These are phyloP conservation scores for Prietella phreatophila DNA, from an alignment of 2,113 vertebrate species.

Conservation along the genomic window DNA sequence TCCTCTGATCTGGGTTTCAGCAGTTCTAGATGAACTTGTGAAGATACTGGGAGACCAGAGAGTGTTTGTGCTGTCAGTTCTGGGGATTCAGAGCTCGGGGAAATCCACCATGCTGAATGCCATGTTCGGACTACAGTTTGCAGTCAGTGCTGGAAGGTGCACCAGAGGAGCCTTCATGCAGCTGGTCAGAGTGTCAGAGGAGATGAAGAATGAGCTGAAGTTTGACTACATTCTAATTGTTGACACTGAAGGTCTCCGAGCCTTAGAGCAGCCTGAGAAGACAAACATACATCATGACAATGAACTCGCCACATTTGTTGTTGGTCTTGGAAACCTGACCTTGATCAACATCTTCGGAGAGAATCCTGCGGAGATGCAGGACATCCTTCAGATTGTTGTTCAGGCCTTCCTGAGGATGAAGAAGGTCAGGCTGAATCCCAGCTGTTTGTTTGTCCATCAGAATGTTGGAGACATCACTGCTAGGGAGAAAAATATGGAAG, in stretches of 20 bases:
- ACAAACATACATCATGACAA: slow-evolving; percentile 61
- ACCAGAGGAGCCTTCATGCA: no score
- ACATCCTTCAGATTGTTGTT: slow-evolving; percentile 66
- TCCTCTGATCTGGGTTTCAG: slow-evolving; percentile 72
- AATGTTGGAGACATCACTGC: slow-evolving; percentile 65
- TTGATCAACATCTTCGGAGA: slow-evolving; percentile 71
- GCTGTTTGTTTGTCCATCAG: slow-evolving; percentile 71
- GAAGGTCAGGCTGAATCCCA: slow-evolving; percentile 62
- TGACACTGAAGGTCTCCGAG: slow-evolving; percentile 68
- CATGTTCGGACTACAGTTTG: slow-evolving; percentile 60
- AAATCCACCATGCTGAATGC: slow-evolving; percentile 61
- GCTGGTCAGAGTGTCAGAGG: slow-evolving; percentile 14
- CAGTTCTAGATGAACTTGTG: slow-evolving; percentile 71
- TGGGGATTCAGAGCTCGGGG: slow-evolving; percentile 75
- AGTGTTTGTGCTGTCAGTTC: slow-evolving; percentile 77
- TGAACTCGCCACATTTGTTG: slow-evolving; percentile 70
- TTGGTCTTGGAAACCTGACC: slow-evolving; percentile 66
- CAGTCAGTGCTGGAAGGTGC: no score
- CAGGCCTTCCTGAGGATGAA: slow-evolving; percentile 74
- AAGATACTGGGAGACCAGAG: slow-evolving; percentile 68
- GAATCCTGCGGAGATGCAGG: slow-evolving; percentile 70
- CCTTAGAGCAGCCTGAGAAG: slow-evolving; percentile 57
- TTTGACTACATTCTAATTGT: slow-evolving; percentile 65
- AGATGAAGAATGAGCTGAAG: slow-evolving; percentile 41
- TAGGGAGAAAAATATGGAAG: slow-evolving; percentile 64